Conservation (phyloP, 2,113 vertebrate genomes). For the Holacanthus passer region DNA sequence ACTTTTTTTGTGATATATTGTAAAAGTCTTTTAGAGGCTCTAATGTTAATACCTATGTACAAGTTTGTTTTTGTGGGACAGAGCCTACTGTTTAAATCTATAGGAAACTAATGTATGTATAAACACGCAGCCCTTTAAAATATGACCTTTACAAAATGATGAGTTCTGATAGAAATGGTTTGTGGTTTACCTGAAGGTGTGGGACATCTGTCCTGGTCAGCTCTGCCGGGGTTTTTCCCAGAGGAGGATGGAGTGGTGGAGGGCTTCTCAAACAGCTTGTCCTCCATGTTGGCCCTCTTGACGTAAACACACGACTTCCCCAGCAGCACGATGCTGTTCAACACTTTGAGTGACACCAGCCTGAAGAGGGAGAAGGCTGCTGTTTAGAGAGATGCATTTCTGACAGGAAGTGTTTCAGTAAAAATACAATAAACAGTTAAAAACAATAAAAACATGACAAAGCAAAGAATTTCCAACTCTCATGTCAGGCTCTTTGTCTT, state of each 20-base stretch:
- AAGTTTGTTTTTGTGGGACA: too few relatives aligned
- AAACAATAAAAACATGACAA: too few relatives aligned
- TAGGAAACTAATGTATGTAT: too few relatives aligned
- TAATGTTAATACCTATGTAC: too few relatives aligned
- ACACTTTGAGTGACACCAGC: slow-evolving; percentile 93
- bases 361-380: slow-evolving; percentile 74
- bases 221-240: slow-evolving; percentile 79
- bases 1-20: too few relatives aligned
- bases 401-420: background rate
- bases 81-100: too few relatives aligned
- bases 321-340: slow-evolving; percentile 97
- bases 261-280: slow-evolving; percentile 89
- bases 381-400: slow-evolving; percentile 6
- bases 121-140: too few relatives aligned
- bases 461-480: background rate
- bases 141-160: background rate
- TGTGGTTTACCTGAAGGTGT: slow-evolving; percentile 84
- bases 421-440: too few relatives aligned
- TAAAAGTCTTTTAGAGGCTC: too few relatives aligned
- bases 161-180: background rate
- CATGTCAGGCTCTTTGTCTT: too few relatives aligned
- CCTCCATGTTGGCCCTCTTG: slow-evolving; percentile 97
- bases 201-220: slow-evolving; percentile 82
- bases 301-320: slow-evolving; percentile 97
- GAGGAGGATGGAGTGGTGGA: slow-evolving; percentile 74